Evolutionary conservation across 2,888 invertebrate genomes (phyloP).

Genomic region (Acheta domesticus): DNA sequence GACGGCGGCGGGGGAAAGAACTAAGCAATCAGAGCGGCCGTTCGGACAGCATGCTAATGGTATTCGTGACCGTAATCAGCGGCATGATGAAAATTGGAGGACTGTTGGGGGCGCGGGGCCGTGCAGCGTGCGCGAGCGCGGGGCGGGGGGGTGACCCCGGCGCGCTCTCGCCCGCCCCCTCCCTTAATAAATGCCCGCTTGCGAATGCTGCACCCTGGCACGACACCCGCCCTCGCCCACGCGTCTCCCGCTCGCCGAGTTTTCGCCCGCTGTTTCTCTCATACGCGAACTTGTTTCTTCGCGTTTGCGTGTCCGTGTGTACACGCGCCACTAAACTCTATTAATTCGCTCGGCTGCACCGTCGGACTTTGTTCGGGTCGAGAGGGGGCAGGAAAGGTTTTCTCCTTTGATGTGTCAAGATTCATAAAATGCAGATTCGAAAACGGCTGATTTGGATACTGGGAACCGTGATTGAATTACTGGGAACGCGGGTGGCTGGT

Average conservation of each 20-base stretch:
- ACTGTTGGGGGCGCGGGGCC: neutral
- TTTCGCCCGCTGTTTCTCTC: neutral
- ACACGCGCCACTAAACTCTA: too few species aligned
- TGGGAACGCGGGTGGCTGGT: too few species aligned
- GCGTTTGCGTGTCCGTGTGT: neutral
- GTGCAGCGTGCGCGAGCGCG: neutral
- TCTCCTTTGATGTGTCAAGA: too few species aligned
- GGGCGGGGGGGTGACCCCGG: neutral
- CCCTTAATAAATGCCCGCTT: neutral
- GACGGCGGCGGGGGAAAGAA: neutral
- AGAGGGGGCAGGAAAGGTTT: too few species aligned
- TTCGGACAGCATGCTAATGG: neutral
- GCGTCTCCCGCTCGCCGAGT: too few species aligned
- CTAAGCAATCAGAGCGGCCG: neutral
- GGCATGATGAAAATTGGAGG: constrained; percentile 9
- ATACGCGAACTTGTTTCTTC: constrained; percentile 4
- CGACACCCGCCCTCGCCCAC: neutral
- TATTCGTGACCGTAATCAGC: constrained; percentile 1
- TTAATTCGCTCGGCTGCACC: too few species aligned
- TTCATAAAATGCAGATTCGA: too few species aligned
- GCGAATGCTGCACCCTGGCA: neutral
- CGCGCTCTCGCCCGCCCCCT: neutral
- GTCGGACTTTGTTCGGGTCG: too few species aligned
- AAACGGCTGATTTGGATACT: too few species aligned
- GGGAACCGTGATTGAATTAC: too few species aligned